These are phyloP conservation scores for Drosophila ogumai DNA, from an alignment of 1,140 invertebrate genomes.

Conservation along the genomic window DNA sequence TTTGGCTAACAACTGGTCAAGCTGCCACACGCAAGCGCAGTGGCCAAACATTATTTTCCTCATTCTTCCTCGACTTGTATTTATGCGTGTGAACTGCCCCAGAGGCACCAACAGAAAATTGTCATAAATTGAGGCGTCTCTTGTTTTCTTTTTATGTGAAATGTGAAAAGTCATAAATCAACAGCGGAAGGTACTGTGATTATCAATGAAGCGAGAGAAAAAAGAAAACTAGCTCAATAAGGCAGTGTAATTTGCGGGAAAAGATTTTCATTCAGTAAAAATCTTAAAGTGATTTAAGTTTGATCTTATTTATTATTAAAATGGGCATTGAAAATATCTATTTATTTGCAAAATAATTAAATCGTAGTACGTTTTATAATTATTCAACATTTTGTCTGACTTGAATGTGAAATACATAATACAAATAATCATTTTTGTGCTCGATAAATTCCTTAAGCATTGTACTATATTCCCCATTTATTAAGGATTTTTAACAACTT, in stretches of 20 bases:
- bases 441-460: no score
- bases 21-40: slow-evolving; percentile 58
- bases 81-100: slow-evolving; percentile 72
- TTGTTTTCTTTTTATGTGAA: slow-evolving; percentile 32
- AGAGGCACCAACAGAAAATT: slow-evolving; percentile 19
- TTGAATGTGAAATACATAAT: no score
- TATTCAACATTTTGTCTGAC: no score
- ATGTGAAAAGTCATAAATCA: slow-evolving; percentile 47
- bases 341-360: not conserved
- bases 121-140: slow-evolving; percentile 51
- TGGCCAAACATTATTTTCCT: slow-evolving; percentile 19
- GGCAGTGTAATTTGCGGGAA: not conserved
- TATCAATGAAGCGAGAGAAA: slow-evolving; percentile 17
- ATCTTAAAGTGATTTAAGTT: no score
- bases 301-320: no score
- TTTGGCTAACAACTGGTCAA: slow-evolving; percentile 7
- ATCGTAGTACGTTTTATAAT: no score
- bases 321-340: not conserved
- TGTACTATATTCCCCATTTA: no score
- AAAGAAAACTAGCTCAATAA: not conserved
- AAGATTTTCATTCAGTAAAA: not conserved
- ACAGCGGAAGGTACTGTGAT: slow-evolving; percentile 16
- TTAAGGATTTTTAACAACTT: no score
- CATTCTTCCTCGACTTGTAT: slow-evolving; percentile 67
- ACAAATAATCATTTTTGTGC: not conserved